Evolutionary conservation across 2,888 invertebrate genomes (phyloP).

Genomic region (Agrotis puta): DNA sequence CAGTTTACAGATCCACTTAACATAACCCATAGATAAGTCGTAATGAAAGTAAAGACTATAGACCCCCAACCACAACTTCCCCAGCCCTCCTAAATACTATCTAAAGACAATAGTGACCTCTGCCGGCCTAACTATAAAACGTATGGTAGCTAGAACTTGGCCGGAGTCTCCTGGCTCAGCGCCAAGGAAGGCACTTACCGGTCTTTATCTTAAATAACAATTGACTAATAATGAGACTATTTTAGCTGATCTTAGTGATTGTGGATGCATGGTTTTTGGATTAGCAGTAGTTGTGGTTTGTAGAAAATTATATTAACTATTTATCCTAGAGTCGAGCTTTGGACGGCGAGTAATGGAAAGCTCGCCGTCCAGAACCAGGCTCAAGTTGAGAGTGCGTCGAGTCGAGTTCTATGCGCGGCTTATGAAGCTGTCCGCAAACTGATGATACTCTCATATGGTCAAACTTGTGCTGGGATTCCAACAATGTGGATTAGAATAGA

Average conservation of each 20-base stretch:
- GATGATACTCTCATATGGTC: too few relatives aligned
- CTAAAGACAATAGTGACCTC: conserved; percentile 48
- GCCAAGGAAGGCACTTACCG: conserved; percentile 47
- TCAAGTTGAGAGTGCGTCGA: too few relatives aligned
- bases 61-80: conserved; percentile 10
- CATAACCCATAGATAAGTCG: conserved; percentile 10
- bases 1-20: background rate
- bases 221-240: conserved; percentile 50
- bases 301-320: background rate
- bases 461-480: too few relatives aligned
- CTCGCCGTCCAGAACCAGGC: too few relatives aligned
- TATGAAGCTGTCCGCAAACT: too few relatives aligned
- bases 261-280: conserved; percentile 2
- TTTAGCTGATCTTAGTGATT: conserved; percentile 22
- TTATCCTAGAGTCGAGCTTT: too few relatives aligned
- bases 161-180: conserved; percentile 26
- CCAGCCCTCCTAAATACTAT: conserved; percentile 33
- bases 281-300: background rate
- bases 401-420: too few relatives aligned
- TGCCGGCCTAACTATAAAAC: conserved; percentile 19
- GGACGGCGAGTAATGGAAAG: too few relatives aligned
- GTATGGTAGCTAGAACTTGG: conserved; percentile 39
- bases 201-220: conserved; percentile 58
- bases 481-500: too few relatives aligned
- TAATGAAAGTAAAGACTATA: conserved; percentile 36